Conservation (phyloP, 2,888 invertebrate species). For the Cordilura impudica region DNA sequence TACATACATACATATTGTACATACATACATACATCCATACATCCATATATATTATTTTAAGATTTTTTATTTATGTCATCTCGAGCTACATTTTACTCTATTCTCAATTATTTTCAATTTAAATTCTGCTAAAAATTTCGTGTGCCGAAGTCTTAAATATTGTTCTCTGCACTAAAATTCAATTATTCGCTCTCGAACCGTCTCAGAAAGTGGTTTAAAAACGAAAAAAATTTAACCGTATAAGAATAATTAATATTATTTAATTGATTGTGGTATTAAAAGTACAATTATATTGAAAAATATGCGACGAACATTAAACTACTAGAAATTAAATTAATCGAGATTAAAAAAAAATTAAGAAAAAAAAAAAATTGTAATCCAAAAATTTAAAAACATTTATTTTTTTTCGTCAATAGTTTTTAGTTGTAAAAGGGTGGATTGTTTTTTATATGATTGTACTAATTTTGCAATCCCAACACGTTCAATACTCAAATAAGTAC, state of each 20-base stretch:
- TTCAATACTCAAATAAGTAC: no score
- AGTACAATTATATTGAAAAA: conserved; percentile 7
- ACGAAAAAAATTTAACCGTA: conserved; percentile 22
- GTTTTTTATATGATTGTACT: no score
- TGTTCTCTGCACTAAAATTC: conserved; percentile 58
- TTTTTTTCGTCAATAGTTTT: no score
- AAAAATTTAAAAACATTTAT: no score
- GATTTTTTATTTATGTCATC: conserved; percentile 58
- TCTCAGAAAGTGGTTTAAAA: conserved; percentile 58
- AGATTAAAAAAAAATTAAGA: no score
- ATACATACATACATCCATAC: background rate
- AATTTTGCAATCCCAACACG: no score
- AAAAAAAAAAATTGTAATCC: no score
- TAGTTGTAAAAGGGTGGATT: no score
- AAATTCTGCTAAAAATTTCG: conserved; percentile 59
- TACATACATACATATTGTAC: background rate
- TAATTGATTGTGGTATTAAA: no score
- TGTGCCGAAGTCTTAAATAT: conserved; percentile 60
- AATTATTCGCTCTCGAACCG: conserved; percentile 61
- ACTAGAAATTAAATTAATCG: no score
- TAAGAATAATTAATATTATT: no score
- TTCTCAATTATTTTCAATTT: conserved; percentile 63
- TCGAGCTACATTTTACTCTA: conserved; percentile 58
- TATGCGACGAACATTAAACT: no score
- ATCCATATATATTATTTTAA: conserved; percentile 26